Evolutionary conservation across 35 echinoderm and acorn worm genomes (phyloP).

Genomic region (Acanthaster planci): DNA sequence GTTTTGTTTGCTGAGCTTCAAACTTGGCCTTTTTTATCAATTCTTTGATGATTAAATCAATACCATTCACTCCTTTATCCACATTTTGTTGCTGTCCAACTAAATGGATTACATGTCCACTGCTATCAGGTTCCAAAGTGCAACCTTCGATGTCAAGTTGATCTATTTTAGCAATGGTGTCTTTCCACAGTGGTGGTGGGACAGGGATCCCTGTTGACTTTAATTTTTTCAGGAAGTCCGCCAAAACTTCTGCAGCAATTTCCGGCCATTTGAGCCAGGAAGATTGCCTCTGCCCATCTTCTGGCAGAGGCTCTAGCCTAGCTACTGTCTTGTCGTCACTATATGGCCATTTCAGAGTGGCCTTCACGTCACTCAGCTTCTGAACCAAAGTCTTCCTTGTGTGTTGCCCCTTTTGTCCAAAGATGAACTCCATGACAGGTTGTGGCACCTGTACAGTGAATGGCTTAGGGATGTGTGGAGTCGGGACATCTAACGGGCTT

Average conservation of each 20-base stretch:
- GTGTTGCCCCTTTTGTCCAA: not conserved
- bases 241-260: not conserved
- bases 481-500: constrained; percentile 3
- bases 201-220: not conserved
- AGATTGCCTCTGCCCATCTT: not conserved
- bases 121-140: not conserved
- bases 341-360: not conserved
- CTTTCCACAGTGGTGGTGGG: constrained; percentile 10
- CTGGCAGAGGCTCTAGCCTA: not conserved
- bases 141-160: not conserved
- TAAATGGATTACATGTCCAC: not conserved
- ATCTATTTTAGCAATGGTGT: not conserved
- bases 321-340: not conserved
- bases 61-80: not conserved
- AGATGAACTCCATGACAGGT: constrained; percentile 22
- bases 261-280: not conserved
- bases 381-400: no score
- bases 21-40: not conserved
- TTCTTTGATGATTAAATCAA: not conserved
- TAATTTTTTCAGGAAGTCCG: not conserved
- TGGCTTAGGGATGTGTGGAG: constrained; percentile 30
- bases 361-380: not conserved
- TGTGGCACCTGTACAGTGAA: not conserved
- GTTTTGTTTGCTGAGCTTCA: not conserved
- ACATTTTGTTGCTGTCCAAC: not conserved